phyloP scores from a whole-genome alignment of 2,113 vertebrate genomes.

The Aldabrachelys gigantea region DNA sequence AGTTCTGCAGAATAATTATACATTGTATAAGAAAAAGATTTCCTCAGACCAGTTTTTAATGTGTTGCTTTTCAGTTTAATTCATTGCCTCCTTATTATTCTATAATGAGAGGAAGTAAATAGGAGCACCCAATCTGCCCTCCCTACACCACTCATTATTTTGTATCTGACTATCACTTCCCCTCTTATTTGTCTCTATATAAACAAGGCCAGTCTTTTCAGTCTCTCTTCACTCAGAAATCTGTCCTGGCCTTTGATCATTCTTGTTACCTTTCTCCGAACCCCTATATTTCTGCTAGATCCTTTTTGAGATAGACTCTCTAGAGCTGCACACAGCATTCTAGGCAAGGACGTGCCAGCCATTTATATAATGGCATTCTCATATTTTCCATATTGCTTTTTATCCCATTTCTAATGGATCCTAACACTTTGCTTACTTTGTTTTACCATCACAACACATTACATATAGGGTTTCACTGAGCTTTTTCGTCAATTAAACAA shows the following conservation, averaged over 20 bases:
- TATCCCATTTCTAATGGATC: background rate
- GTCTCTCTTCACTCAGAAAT: background rate
- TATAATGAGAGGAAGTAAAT: slow-evolving; percentile 14
- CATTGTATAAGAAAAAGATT: slow-evolving; percentile 30
- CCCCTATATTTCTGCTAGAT: background rate
- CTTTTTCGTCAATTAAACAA: slow-evolving; percentile 9
- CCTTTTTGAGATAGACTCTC: background rate
- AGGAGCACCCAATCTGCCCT: background rate
- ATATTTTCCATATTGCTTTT: background rate
- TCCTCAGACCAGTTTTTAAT: background rate
- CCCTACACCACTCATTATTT: background rate
- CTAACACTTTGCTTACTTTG: background rate
- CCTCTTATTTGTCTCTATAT: background rate
- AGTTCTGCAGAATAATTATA: background rate
- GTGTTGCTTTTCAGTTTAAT: slow-evolving; percentile 1
- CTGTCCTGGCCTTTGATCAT: background rate
- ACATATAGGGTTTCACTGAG: background rate
- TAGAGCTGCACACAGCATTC: background rate
- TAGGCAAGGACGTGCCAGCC: background rate
- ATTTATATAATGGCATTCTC: background rate
- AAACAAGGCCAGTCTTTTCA: background rate
- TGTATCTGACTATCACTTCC: background rate
- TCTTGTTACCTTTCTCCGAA: background rate
- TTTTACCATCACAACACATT: background rate
- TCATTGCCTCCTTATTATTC: background rate